Evolutionary conservation across 2,888 invertebrate species (phyloP).

Genomic region (Noctua fimbriata): DNA sequence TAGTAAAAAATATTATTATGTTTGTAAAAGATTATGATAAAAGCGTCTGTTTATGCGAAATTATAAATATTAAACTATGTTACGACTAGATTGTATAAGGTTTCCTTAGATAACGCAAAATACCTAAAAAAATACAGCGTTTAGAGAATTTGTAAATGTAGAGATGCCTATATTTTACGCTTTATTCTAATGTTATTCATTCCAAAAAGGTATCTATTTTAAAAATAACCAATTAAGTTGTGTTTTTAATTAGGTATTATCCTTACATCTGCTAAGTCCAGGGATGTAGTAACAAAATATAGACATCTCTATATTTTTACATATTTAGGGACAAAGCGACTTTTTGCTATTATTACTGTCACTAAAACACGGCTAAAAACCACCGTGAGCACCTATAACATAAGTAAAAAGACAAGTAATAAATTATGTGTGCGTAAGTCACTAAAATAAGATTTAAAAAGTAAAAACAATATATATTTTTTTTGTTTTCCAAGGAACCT

Average conservation of each 20-base stretch:
- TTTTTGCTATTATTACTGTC: slow-evolving; percentile 1
- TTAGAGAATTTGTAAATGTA: background rate
- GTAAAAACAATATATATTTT: slow-evolving; percentile 16
- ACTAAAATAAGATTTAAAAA: background rate
- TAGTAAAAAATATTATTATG: slow-evolving; percentile 64
- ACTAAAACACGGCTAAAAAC: background rate
- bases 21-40: slow-evolving; percentile 52
- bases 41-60: slow-evolving; percentile 59
- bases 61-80: slow-evolving; percentile 49
- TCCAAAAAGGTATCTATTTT: background rate
- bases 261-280: background rate
- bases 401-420: background rate
- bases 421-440: slow-evolving; percentile 12
- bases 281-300: background rate
- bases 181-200: background rate
- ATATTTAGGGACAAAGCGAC: background rate
- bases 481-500: slow-evolving; percentile 38
- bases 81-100: slow-evolving; percentile 49
- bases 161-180: background rate
- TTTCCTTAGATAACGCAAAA: slow-evolving; percentile 24
- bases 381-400: background rate
- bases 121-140: background rate
- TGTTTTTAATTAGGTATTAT: background rate
- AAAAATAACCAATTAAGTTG: background rate
- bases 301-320: slow-evolving; percentile 7